Evolutionary conservation across 30 jellyfish, hydroid and myxozoan genomes (phyloP).

Genomic region (Chrysaora quinquecirrha): DNA sequence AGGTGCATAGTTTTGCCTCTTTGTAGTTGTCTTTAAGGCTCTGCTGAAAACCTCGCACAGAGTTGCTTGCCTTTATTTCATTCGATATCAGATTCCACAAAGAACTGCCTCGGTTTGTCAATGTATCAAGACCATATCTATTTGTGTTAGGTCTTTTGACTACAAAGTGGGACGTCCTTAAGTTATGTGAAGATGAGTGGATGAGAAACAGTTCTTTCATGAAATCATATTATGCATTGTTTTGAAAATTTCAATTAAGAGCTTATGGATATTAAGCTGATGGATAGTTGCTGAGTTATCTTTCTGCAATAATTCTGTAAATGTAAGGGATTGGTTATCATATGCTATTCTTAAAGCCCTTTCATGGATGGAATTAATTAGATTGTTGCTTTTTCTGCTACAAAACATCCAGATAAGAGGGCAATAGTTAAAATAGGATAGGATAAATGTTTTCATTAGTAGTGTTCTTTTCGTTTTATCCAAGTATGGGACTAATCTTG

Average conservation of each 20-base stretch:
- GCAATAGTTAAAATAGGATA: constrained; percentile 18
- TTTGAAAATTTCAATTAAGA: no score
- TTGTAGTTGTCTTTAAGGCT: not conserved
- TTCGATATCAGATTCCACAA: not conserved
- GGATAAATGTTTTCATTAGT: constrained; percentile 8
- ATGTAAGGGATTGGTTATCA: not conserved
- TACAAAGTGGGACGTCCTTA: not conserved
- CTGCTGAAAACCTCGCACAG: not conserved
- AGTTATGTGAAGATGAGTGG: no score
- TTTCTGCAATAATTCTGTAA: no score
- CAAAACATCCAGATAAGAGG: constrained; percentile 33
- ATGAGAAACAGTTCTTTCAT: no score
- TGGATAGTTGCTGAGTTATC: not conserved
- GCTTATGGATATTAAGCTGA: no score
- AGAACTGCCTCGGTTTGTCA: not conserved
- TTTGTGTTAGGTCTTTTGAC: not conserved
- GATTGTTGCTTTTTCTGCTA: no score
- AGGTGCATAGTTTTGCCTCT: not conserved
- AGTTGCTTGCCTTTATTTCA: not conserved
- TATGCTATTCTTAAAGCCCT: not conserved
- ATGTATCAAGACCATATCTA: not conserved
- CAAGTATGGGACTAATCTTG: constrained; percentile 42
- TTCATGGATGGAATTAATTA: no score
- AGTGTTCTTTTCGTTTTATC: constrained; percentile 10
- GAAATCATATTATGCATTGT: no score